phyloP scores from a whole-genome alignment of 1,140 invertebrate genomes.

The Marisa cornuarietis region DNA sequence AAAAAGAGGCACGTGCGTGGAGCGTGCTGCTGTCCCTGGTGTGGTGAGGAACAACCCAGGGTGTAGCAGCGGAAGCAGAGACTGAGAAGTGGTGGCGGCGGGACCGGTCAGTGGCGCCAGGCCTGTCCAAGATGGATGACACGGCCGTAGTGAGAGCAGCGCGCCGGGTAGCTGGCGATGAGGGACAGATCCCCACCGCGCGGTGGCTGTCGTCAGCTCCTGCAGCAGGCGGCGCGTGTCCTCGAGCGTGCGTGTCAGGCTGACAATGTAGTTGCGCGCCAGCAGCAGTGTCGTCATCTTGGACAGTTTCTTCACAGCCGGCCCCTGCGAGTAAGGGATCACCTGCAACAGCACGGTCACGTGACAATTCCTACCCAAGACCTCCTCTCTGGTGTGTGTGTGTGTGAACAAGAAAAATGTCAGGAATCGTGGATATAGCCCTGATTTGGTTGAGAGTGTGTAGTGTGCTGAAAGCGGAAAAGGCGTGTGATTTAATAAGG shows the following conservation, averaged over 20 bases:
- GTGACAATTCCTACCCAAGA: too few species aligned
- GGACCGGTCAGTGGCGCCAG: conserved; percentile 6
- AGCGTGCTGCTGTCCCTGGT: neutral
- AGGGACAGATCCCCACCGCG: too few species aligned
- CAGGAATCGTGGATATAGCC: too few species aligned
- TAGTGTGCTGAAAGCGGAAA: too few species aligned
- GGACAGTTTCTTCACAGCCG: conserved; percentile 55
- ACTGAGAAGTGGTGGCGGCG: neutral
- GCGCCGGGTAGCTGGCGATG: neutral
- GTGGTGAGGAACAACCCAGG: neutral
- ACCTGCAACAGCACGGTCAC: conserved; percentile 32
- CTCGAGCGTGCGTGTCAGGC: conserved; percentile 51
- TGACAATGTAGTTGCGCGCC: conserved; percentile 54
- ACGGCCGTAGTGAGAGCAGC: conserved; percentile 4
- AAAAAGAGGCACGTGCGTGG: neutral
- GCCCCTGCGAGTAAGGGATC: conserved; percentile 74
- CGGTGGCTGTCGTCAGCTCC: conserved; percentile 10
- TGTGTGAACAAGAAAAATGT: neutral
- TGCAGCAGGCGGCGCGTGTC: conserved; percentile 63
- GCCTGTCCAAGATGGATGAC: neutral
- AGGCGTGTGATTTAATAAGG: too few species aligned
- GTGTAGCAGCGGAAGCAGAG: neutral
- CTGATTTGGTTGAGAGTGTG: too few species aligned
- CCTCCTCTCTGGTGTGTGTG: too few species aligned
- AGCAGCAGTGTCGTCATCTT: conserved; percentile 55